Conservation (phyloP, 2,888 invertebrate species). For the Tipula lateralis region DNA sequence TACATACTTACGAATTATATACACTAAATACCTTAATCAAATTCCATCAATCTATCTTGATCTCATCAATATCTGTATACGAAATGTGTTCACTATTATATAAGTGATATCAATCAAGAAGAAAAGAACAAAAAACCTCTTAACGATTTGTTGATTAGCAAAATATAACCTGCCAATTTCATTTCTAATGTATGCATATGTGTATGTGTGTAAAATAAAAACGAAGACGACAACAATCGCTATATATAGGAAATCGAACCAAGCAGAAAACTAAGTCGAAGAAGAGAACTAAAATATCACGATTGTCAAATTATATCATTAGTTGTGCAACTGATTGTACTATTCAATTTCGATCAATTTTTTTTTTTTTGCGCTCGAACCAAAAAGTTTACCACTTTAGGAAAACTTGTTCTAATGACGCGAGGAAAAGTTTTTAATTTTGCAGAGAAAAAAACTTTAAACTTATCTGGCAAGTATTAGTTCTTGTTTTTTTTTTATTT, state of each 20-base stretch:
- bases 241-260: neutral
- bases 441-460: neutral
- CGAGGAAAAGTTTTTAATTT: neutral
- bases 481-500: neutral
- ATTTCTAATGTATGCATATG: neutral
- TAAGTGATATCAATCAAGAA: neutral
- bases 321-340: conserved; percentile 19
- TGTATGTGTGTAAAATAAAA: neutral
- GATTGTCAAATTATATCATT: conserved; percentile 19
- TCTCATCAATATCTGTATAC: neutral
- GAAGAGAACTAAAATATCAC: neutral
- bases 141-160: conserved; percentile 24
- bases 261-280: neutral
- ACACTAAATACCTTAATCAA: conserved; percentile 19
- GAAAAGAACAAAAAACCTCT: neutral
- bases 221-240: neutral
- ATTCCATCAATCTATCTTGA: conserved; percentile 11
- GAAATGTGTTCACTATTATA: neutral
- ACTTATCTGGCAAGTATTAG: neutral
- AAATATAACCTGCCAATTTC: neutral
- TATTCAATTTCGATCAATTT: neutral
- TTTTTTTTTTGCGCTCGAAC: neutral
- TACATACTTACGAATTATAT: neutral
- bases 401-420: neutral
- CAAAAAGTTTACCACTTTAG: conserved; percentile 8